phyloP scores from a whole-genome alignment of 2,113 vertebrate species.

The Gnathonemus echidnorhynchus region DNA sequence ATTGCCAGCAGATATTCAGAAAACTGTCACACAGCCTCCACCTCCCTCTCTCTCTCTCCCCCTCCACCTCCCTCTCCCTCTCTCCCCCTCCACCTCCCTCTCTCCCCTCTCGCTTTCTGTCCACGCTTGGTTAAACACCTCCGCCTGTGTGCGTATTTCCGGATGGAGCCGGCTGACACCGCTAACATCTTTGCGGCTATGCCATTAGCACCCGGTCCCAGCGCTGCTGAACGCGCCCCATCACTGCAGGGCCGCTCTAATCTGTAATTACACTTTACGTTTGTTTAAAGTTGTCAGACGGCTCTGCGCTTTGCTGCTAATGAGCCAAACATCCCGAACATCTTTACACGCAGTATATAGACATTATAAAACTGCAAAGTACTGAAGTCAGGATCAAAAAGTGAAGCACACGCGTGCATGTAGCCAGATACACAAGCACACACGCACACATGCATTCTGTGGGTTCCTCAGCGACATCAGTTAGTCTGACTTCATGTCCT shows the following conservation, averaged over 20 bases:
- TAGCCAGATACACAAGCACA: neutral
- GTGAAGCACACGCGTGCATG: neutral
- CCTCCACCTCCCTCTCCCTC: neutral
- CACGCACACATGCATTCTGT: neutral
- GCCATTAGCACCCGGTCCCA: neutral
- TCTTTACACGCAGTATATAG: neutral
- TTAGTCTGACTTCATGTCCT: neutral
- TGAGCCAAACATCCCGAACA: neutral
- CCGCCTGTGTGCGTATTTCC: conserved; percentile 1
- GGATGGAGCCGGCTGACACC: neutral
- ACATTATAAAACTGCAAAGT: neutral
- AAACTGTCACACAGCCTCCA: neutral
- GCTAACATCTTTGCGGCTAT: neutral
- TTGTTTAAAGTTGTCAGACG: conserved; percentile 4
- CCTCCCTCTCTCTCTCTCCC: neutral
- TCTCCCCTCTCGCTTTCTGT: neutral
- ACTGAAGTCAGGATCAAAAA: neutral
- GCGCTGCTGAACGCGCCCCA: neutral
- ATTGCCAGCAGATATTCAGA: neutral
- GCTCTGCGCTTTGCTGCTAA: neutral
- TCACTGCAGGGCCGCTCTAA: neutral
- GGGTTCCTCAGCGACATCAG: neutral
- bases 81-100: neutral
- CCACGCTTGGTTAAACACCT: conserved; percentile 6
- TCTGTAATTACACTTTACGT: conserved; percentile 10